Percentiles rank a stretch among this genome's conserved stretches.
Conservation (phyloP, 2,113 vertebrate species). For the Datnioides undecimradiatus region DNA sequence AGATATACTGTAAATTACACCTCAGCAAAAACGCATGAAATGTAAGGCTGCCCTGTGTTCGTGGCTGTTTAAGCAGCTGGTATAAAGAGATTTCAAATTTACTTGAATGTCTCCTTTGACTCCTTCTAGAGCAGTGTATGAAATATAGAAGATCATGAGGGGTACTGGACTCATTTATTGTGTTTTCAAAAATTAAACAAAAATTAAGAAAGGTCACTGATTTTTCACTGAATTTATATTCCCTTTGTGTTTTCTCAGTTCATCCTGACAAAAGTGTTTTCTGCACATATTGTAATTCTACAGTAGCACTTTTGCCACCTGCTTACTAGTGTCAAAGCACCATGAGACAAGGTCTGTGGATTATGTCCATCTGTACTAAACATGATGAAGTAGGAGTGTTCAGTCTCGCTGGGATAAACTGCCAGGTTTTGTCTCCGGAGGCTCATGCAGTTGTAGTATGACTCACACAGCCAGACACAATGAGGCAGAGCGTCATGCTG, state of each 20-base stretch:
- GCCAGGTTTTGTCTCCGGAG: constrained; percentile 70
- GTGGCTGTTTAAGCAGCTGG: background rate
- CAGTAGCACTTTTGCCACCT: constrained; percentile 54
- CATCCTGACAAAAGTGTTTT: constrained; percentile 28
- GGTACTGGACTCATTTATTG: too few relatives aligned
- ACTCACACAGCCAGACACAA: constrained; percentile 64
- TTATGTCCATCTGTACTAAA: constrained; percentile 52
- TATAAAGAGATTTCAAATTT: background rate
- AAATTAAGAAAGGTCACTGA: too few relatives aligned
- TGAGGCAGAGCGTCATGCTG: constrained; percentile 37
- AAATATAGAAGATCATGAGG: too few relatives aligned
- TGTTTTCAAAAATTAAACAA: too few relatives aligned
- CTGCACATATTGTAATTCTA: constrained; percentile 14
- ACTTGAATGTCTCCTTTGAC: background rate
- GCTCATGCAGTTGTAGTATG: constrained; percentile 63
- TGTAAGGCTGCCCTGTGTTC: background rate
- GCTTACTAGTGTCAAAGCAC: constrained; percentile 56
- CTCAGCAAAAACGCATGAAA: constrained; percentile 14
- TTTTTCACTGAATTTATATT: too few relatives aligned
- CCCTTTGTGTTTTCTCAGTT: constrained; percentile 13
- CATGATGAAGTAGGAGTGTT: constrained; percentile 52
- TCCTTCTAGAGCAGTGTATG: background rate
- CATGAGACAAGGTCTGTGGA: constrained; percentile 52
- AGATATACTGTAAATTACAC: constrained; percentile 17
- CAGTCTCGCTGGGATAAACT: constrained; percentile 52